A percentile compares a stretch with the other conserved stretches of the same genome.
Conservation (phyloP, 2,113 vertebrate species). For the Perognathus longimembris region DNA sequence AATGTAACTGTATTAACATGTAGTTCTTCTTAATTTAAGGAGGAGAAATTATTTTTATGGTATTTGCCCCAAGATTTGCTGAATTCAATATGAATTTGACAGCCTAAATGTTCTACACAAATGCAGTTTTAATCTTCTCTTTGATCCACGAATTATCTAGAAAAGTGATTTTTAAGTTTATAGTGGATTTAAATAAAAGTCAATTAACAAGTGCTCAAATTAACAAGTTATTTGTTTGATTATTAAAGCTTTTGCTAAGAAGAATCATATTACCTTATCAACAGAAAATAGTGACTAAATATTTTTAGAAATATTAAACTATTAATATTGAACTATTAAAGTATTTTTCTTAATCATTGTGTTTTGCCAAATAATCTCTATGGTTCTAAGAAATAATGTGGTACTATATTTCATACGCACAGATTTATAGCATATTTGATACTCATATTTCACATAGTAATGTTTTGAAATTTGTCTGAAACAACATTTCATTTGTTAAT, state of each 20-base stretch:
- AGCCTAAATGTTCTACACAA: constrained; percentile 51
- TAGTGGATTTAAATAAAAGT: constrained; percentile 50
- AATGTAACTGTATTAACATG: neutral
- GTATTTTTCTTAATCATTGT: neutral
- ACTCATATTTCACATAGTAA: neutral
- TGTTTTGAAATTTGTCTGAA: neutral
- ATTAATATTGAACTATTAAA: neutral
- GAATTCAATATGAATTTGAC: neutral
- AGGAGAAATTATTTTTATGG: neutral
- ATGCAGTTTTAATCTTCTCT: constrained; percentile 45
- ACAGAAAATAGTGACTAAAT: constrained; percentile 46
- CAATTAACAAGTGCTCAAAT: constrained; percentile 55
- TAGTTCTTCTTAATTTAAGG: neutral
- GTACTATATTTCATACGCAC: neutral
- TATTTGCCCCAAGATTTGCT: neutral
- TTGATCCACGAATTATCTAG: constrained; percentile 56
- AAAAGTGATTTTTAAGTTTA: constrained; percentile 61
- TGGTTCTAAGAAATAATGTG: neutral
- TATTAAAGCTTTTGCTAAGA: constrained; percentile 51
- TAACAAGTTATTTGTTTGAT: constrained; percentile 35
- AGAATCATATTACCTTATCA: constrained; percentile 21
- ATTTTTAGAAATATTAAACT: neutral
- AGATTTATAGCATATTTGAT: neutral
- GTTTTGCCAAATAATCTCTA: neutral
- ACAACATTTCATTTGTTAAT: neutral